phyloP scores from a whole-genome alignment of 2,797 vertebrate species.

The Morus bassanus region DNA sequence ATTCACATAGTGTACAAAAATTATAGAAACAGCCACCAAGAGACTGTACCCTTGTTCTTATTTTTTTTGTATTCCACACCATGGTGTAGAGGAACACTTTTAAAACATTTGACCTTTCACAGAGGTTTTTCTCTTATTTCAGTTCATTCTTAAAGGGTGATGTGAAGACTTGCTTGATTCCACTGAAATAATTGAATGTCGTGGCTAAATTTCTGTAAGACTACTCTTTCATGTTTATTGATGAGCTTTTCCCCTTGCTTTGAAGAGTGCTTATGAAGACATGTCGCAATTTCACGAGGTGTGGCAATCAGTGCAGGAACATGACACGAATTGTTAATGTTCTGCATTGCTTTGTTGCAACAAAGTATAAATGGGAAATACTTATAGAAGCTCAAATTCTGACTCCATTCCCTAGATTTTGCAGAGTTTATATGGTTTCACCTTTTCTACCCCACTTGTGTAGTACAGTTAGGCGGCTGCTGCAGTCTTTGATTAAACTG shows the following conservation, averaged over 20 bases:
- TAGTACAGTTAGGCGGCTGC: neutral
- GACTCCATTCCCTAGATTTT: neutral
- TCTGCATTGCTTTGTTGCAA: neutral
- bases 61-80: neutral
- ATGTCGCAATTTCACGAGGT: neutral
- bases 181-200: neutral
- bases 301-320: conserved; percentile 9
- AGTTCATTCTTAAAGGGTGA: neutral
- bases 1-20: neutral
- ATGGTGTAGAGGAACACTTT: neutral
- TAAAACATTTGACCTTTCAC: neutral
- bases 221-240: neutral
- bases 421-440: neutral
- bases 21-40: neutral
- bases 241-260: conserved; percentile 36
- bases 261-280: conserved; percentile 33
- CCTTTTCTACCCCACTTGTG: neutral
- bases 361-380: neutral
- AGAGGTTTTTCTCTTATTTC: neutral
- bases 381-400: neutral
- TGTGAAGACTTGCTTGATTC: neutral
- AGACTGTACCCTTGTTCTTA: neutral
- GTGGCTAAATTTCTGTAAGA: neutral
- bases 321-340: conserved; percentile 10
- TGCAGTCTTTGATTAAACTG: neutral